These are phyloP conservation scores for Ageneiosus marmoratus DNA, from an alignment of 2,113 vertebrate genomes.

Conservation along the genomic window DNA sequence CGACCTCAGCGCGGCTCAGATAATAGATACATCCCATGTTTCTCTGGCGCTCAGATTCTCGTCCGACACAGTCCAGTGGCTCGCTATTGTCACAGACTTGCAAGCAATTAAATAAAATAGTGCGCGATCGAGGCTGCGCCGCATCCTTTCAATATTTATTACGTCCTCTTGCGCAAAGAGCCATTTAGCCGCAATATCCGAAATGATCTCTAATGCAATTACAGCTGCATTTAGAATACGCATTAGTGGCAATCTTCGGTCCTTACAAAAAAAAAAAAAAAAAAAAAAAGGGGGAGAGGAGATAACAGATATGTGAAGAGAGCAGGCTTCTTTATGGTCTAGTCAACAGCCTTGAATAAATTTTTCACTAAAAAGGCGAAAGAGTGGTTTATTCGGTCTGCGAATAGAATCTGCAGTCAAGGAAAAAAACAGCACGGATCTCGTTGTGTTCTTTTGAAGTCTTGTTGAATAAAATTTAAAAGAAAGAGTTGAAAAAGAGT, in stretches of 20 bases:
- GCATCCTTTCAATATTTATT: constrained; percentile 83
- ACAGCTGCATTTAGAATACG: constrained; percentile 70
- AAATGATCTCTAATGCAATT: constrained; percentile 74
- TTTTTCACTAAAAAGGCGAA: constrained; percentile 9
- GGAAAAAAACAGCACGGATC: background rate
- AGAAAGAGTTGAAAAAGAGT: background rate
- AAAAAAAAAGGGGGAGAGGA: constrained; percentile 27
- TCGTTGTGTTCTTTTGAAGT: background rate
- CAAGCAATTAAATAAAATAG: constrained; percentile 97
- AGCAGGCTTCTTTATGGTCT: constrained; percentile 10
- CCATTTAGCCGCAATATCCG: constrained; percentile 73
- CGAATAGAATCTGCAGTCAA: background rate
- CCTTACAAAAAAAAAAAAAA: constrained; percentile 21
- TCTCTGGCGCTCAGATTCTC: constrained; percentile 71
- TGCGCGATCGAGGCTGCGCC: constrained; percentile 68
- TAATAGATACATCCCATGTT: constrained; percentile 94
- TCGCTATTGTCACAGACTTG: constrained; percentile 85
- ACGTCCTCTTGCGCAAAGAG: constrained; percentile 68
- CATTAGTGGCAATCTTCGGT: constrained; percentile 65
- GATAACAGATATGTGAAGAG: constrained; percentile 54
- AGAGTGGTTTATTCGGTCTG: background rate
- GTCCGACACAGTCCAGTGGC: constrained; percentile 88
- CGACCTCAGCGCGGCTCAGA: constrained; percentile 84
- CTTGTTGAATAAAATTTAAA: background rate
- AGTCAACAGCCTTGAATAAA: constrained; percentile 28